Evolutionary conservation across 2,888 invertebrate genomes (phyloP).

Genomic region (Drosophila quinaria): DNA sequence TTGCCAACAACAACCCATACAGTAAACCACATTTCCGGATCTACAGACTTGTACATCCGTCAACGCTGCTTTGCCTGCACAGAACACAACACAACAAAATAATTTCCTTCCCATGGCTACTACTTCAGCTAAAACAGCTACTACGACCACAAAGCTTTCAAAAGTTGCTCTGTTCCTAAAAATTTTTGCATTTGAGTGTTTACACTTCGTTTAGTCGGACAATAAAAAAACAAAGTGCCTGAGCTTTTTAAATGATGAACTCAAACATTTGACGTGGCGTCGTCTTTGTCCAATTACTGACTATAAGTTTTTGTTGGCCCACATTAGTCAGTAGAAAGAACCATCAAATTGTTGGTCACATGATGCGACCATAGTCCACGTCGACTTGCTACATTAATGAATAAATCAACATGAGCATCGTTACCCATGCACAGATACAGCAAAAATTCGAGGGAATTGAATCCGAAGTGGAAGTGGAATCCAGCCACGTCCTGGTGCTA

Average conservation of each 20-base stretch:
- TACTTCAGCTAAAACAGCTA: slow-evolving; percentile 13
- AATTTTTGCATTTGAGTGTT: slow-evolving; percentile 34
- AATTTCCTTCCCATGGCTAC: slow-evolving; percentile 15
- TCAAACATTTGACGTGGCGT: slow-evolving; percentile 46
- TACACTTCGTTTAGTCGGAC: slow-evolving; percentile 27
- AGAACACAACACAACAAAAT: slow-evolving; percentile 10
- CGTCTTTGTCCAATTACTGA: slow-evolving; percentile 33
- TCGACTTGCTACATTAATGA: slow-evolving; percentile 61
- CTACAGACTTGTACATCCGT: slow-evolving; percentile 63
- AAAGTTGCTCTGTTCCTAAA: slow-evolving; percentile 25
- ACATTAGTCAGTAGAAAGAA: slow-evolving; percentile 26
- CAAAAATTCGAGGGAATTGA: slow-evolving; percentile 18
- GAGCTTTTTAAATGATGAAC: slow-evolving; percentile 52
- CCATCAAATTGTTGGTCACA: slow-evolving; percentile 28
- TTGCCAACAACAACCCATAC: slow-evolving; percentile 68
- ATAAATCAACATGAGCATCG: slow-evolving; percentile 70
- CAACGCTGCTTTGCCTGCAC: slow-evolving; percentile 22
- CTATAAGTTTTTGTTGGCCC: slow-evolving; percentile 12
- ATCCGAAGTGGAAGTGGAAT: slow-evolving; percentile 19
- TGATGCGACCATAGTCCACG: slow-evolving; percentile 29
- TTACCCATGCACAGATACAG: slow-evolving; percentile 41
- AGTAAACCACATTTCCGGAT: slow-evolving; percentile 76
- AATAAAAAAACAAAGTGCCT: slow-evolving; percentile 43
- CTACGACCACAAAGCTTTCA: background rate
- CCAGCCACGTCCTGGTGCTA: slow-evolving; percentile 40